A percentile compares a stretch with the other conserved stretches of the same genome.
These are phyloP conservation scores for Austrofundulus limnaeus DNA, from an alignment of 2,113 vertebrate genomes.

Conservation along the genomic window DNA sequence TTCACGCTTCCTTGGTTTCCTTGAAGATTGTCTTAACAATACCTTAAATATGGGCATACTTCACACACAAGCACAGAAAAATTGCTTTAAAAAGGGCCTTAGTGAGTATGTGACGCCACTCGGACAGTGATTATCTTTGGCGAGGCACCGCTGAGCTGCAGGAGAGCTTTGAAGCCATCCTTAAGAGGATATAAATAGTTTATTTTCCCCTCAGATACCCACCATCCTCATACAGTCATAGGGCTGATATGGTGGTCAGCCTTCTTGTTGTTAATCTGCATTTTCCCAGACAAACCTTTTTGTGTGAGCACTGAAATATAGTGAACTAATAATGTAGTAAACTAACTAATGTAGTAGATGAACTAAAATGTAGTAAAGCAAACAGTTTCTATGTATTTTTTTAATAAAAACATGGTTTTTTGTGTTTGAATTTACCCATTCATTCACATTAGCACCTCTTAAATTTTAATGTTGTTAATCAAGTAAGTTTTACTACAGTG, in stretches of 20 bases:
- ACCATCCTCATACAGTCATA: conserved; percentile 63
- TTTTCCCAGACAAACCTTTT: conserved; percentile 34
- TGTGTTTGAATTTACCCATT: conserved; percentile 8
- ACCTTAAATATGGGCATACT: conserved; percentile 8
- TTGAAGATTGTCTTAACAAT: conserved; percentile 32
- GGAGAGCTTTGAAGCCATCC: conserved; percentile 74
- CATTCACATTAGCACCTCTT: conserved; percentile 4
- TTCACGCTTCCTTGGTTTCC: no score
- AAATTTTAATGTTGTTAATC: no score
- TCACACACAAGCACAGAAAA: conserved; percentile 19
- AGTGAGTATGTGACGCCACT: conserved; percentile 36
- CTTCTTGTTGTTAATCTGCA: conserved; percentile 13
- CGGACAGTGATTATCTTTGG: conserved; percentile 62
- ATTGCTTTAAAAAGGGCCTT: conserved; percentile 11
- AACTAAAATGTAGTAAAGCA: no score
- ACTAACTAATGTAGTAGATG: no score
- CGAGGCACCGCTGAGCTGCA: conserved; percentile 47
- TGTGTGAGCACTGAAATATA: no score
- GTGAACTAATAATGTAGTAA: no score
- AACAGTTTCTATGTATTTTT: no score
- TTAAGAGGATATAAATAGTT: conserved; percentile 74
- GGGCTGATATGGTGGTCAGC: conserved; percentile 33
- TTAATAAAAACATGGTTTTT: conserved; percentile 16
- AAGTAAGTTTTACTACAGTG: no score
- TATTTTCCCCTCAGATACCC: conserved; percentile 46